Evolutionary conservation across 2,797 vertebrate species (phyloP), one percentile per base, ranked within the genome.

Genomic region (Erethizon dorsatum): DNA sequence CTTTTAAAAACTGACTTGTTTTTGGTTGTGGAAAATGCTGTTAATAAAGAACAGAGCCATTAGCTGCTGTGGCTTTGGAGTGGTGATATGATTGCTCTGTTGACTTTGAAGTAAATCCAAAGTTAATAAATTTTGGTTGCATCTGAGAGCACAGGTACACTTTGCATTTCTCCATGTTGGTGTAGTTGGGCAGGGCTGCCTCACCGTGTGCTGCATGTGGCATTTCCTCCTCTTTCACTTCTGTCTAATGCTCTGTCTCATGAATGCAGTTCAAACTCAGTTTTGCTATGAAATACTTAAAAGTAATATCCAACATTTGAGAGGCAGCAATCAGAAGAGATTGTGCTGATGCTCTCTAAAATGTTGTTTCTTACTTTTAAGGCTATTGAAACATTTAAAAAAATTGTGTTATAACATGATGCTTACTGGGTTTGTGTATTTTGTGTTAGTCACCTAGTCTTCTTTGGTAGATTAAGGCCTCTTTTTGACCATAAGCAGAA

Each of bases 151-250:
- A 41, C 45, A 65, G 54, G 50, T 52, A n/a, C 52, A 4, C 52
- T 89, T 87, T 14, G 56, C 63, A 59, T 6, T 12, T 1, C 31
- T 24, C 57, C 1, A 1, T 97, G 97, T 97, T 98, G 97, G 97
- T 98, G 98, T 97, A 98, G 97, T 98, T 97, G 95, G 97, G 93
- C 97, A 89, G 95, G 1, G 93, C 97, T 97, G 89, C 85, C 94
- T 97, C 37, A 56, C 47, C 89, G 79, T 96, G 86, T 98, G 97
- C 33, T 98, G 98, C 98, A 98, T 98, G 98, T 93, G 80, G 96
- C 94, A 37, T 90, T 83, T 97, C 50, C 47, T 94, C n/a, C 37
- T 79, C 52, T 94, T 94, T 91, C 91, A 93, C 63, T 0, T 95
- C 57, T 96, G 95, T 92, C 94, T 95, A 65, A 73, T 2, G n/a